Base-by-base conservation (phyloP, 2,888 invertebrate species). In the Ochropleura plecta region DNA sequence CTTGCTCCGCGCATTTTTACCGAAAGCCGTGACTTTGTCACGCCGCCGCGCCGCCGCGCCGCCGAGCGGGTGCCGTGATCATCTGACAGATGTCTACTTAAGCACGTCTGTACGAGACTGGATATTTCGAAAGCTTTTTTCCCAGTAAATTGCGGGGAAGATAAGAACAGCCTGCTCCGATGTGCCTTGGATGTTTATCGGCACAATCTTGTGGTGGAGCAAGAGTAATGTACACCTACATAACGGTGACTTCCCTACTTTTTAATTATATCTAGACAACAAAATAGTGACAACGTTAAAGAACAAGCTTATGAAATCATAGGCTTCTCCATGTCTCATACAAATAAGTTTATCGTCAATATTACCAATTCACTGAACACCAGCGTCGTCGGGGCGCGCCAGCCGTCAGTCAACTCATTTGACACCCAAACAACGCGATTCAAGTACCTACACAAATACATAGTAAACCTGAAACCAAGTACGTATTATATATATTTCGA, bases 31-130 rank as follows among this genome's bases (percentile, higher is more conserved):
- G 85, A 87, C 85, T 84, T 82, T 76, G 82, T 81, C 84, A 77
- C 81, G 84, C 81, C 57, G 57, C 68, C 68, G 70, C 68, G 49
- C 40, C 60, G 42, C n/a, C n/a, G n/a, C 81, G 84, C 81, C 57
- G 49, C 49, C 49, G 80, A 71, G 79, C 71, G 85, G 79, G 81
- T 76, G 77, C 75, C 84, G 82, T 86, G 83, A 88, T 88, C 85
- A 90, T 89, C 90, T 87, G 88, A 88, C 88, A 87, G 88, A 86
- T 85, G 88, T 83, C 88, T 90, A 87, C 89, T 90, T 90, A 88
- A 86, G 90, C 90, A 90, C 90, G 90, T 90, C 83, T 81, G 78
- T 71, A 79, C 73, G 81, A 82, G 76, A 76, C 82, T 75, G 70
- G 77, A 78, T 81, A 79, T 84, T 88, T 77, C 79, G 71, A 81